A percentile compares a stretch with the other conserved stretches of the same genome.
Conservation (phyloP, 1,140 invertebrate species). For the Ceratina japonica region DNA sequence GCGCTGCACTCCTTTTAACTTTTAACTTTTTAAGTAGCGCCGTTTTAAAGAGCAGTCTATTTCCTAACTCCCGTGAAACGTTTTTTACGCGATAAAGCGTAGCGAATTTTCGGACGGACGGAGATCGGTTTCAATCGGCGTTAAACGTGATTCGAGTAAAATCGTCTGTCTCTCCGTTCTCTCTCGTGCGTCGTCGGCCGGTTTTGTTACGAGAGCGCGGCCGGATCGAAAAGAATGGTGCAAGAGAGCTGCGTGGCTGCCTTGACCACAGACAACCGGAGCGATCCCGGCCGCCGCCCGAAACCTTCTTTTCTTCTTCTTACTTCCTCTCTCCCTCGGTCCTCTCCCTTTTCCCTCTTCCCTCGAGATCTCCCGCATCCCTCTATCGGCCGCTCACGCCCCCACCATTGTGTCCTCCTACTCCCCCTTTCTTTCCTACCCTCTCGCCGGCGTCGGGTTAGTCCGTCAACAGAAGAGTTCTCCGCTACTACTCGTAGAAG, state of each 20-base stretch:
- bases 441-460: constrained; percentile 41
- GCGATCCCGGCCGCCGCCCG: constrained; percentile 70
- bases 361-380: constrained; percentile 30
- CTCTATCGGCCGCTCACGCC: constrained; percentile 37
- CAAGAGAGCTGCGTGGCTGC: constrained; percentile 58
- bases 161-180: too few relatives aligned
- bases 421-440: constrained; percentile 6
- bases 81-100: too few relatives aligned
- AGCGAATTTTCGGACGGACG: too few relatives aligned
- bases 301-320: constrained; percentile 66
- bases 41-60: too few relatives aligned
- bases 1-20: too few relatives aligned
- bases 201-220: neutral
- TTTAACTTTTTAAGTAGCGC: too few relatives aligned
- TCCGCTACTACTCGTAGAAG: constrained; percentile 59
- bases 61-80: neutral
- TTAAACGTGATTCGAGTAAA: neutral
- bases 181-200: neutral
- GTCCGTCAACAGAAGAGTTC: constrained; percentile 62
- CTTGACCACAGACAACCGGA: constrained; percentile 78
- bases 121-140: neutral
- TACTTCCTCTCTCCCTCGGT: constrained; percentile 45
- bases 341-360: constrained; percentile 5
- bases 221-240: neutral
- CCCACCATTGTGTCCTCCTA: constrained; percentile 46